Percentiles rank a stretch among this genome's conserved stretches.
Conservation (phyloP, 2,113 vertebrate species). For the Cephalopterus ornatus region DNA sequence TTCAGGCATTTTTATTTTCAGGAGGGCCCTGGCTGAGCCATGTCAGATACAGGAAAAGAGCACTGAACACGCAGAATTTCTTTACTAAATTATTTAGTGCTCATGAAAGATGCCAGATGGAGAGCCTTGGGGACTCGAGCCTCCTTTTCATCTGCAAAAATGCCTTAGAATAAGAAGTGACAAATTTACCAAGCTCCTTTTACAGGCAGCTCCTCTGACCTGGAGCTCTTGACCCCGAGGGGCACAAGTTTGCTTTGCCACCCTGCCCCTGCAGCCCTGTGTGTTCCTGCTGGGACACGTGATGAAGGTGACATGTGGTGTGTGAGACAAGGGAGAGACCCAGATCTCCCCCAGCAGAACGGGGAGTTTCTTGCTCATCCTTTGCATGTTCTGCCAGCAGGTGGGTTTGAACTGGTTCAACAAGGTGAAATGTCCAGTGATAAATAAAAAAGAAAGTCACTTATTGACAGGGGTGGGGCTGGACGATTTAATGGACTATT, state of each 20-base stretch:
- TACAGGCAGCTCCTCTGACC: background rate
- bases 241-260: background rate
- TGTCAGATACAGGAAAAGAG: background rate
- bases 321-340: background rate
- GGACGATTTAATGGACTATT: background rate
- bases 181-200: background rate
- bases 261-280: background rate
- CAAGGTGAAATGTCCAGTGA: background rate
- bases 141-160: constrained; percentile 5
- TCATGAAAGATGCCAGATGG: constrained; percentile 20
- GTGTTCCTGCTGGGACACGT: accelerated
- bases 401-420: background rate
- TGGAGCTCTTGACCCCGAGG: background rate
- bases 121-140: background rate
- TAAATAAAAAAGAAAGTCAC: accelerated
- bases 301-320: accelerated
- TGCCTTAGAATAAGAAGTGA: background rate
- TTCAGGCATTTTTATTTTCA: background rate
- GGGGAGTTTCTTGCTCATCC: background rate
- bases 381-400: background rate
- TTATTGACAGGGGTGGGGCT: background rate
- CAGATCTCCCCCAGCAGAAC: background rate
- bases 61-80: background rate
- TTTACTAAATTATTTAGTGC: constrained; percentile 32
- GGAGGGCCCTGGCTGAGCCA: background rate